Conservation (phyloP, 2,797 vertebrate genomes). For the Parauchenoglanis ngamensis region DNA sequence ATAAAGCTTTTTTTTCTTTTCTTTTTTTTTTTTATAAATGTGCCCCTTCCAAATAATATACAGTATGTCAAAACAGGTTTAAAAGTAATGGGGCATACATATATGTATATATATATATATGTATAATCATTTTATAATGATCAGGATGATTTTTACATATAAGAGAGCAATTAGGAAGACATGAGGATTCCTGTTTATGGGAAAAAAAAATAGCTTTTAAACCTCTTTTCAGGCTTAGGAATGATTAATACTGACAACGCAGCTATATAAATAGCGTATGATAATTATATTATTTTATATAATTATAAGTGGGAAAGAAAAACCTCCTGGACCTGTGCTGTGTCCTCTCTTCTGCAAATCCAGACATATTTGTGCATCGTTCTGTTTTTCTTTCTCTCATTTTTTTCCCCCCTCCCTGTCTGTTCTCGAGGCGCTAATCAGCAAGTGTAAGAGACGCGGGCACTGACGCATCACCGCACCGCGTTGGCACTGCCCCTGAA, state of each 20-base stretch:
- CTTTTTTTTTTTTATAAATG: not conserved
- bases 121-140: too few species aligned
- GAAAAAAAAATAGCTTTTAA: not conserved
- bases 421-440: constrained; percentile 48
- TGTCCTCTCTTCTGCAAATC: constrained; percentile 9
- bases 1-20: too few species aligned
- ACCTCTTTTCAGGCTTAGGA: not conserved
- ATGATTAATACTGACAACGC: too few species aligned
- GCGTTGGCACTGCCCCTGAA: constrained; percentile 41
- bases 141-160: too few species aligned
- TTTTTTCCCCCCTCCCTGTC: constrained; percentile 13
- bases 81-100: not conserved
- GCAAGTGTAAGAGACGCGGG: constrained; percentile 39
- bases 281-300: not conserved
- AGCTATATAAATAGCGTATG: not conserved
- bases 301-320: not conserved
- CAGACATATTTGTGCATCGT: constrained; percentile 47
- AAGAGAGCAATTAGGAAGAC: not conserved
- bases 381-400: not conserved
- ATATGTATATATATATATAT: not conserved
- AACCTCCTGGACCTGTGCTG: not conserved
- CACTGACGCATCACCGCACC: constrained; percentile 51
- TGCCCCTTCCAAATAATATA: not conserved
- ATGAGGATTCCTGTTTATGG: not conserved
- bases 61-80: not conserved